Evolutionary conservation across 2,888 invertebrate genomes (phyloP), one percentile per base, ranked within the genome.

Genomic region (Xestobium rufovillosum): DNA sequence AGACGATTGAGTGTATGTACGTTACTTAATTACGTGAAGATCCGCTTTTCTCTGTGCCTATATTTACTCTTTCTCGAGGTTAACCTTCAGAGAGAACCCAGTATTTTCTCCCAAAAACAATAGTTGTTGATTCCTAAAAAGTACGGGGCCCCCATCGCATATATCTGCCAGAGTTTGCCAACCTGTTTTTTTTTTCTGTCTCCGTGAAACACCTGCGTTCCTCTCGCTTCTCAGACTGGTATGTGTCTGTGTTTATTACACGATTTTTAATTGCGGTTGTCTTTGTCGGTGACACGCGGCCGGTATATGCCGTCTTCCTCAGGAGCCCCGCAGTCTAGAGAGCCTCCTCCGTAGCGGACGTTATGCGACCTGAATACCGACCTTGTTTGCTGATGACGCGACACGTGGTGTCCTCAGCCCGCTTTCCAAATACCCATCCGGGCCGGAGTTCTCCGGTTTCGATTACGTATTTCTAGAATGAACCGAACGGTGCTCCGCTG

Each of bases 271-370:
- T 55, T 52, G 41, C 44, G 40, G 38, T 41, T 46, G 34, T 52
- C 48, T 49, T 48, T 52, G 45, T 50, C 45, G 23, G 31, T 40
- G 36, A 35, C 35, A 31, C 34, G 34, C 15, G 26, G 26, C 34
- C 31, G 36, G 29, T 39, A 46, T 40, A 50, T 44, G 49, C 42
- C 49, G 49, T 56, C 55, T 52, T 54, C 48, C 48, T 55, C 49
- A 49, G 59, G 60, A 55, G 60, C 59, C 60, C 57, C 55, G 60
- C 60, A 58, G 60, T 60, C 60, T 60, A 58, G 56, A 50, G 55
- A 56, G 54, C 51, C 40, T 37, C 41, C 32, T 42, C 44, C 41
- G n/a, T n/a, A n/a, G n/a, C n/a, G n/a, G n/a, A n/a, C n/a, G n/a
- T n/a, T n/a, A n/a, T n/a, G 50, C 53, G 59, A 58, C 60, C 60